Evolutionary conservation across 2,113 vertebrate genomes (phyloP).

Genomic region (Panurus biarmicus): DNA sequence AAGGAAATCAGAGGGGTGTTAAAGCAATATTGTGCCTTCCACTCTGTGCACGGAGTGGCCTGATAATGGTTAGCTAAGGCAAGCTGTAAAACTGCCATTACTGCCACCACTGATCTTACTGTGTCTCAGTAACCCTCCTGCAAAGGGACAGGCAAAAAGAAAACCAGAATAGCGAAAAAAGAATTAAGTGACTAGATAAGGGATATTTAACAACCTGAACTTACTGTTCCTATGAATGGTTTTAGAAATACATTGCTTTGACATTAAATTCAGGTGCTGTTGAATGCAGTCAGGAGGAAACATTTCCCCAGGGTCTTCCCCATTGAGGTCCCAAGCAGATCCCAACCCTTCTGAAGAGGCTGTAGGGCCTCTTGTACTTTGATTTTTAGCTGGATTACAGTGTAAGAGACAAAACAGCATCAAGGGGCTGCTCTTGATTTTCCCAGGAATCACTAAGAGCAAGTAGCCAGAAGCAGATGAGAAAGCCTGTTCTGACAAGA

Average conservation of each 20-base stretch:
- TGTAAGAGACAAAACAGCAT: not conserved
- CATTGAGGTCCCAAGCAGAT: not conserved
- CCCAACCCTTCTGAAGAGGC: not conserved
- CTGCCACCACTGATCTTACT: conserved; percentile 11
- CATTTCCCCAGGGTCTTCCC: not conserved
- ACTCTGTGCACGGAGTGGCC: not conserved
- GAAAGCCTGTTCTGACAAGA: not conserved
- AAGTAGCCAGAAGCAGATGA: not conserved
- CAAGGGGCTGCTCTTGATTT: not conserved
- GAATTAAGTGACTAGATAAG: not conserved
- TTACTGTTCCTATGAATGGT: not conserved
- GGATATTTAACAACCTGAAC: not conserved
- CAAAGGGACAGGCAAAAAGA: not conserved
- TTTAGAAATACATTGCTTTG: not conserved
- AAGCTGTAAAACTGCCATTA: conserved; percentile 28
- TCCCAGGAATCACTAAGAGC: not conserved
- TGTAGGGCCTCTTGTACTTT: not conserved
- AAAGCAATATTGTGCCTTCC: conserved; percentile 54
- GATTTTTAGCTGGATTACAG: not conserved
- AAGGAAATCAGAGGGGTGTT: conserved; percentile 66
- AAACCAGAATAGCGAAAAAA: not conserved
- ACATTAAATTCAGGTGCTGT: not conserved
- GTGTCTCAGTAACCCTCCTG: not conserved
- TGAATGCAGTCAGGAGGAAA: not conserved
- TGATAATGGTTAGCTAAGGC: conserved; percentile 36